Evolutionary conservation across 2,797 vertebrate species (phyloP).

Genomic region (Steatocranus sp.): DNA sequence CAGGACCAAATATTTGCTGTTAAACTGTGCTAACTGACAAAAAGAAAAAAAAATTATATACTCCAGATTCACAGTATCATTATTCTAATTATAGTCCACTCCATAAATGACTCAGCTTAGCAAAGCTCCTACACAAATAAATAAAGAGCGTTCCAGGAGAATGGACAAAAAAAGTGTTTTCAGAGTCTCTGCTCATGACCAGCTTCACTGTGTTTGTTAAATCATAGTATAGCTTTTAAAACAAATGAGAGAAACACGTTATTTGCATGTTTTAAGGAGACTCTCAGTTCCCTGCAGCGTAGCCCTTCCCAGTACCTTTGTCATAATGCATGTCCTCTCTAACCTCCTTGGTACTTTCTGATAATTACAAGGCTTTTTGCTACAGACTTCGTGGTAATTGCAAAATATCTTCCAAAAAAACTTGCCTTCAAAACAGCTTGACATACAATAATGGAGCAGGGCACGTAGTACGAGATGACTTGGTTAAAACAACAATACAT

Average conservation of each 20-base stretch:
- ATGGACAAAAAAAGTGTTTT: not conserved
- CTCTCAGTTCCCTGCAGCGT: not conserved
- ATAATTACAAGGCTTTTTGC: slow-evolving; percentile 25
- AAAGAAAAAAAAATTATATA: not conserved
- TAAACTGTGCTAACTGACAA: not conserved
- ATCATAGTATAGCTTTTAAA: not conserved
- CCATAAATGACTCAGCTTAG: not conserved
- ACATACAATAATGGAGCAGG: not conserved
- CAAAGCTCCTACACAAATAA: not conserved
- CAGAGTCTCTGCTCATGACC: not conserved
- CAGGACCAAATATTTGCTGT: not conserved
- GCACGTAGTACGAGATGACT: accelerated
- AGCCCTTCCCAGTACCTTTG: slow-evolving; percentile 11
- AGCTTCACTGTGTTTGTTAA: not conserved
- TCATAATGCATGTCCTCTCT: slow-evolving; percentile 18
- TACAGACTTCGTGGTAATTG: slow-evolving; percentile 4
- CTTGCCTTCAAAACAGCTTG: not conserved
- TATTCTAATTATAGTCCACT: not conserved
- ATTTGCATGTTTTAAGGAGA: not conserved
- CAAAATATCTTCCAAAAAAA: slow-evolving; percentile 6
- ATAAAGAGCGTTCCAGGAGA: not conserved
- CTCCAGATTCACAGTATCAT: not conserved
- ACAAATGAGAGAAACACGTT: not conserved
- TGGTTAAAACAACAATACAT: not conserved
- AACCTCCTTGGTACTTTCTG: not conserved